Conservation (phyloP, 2,888 invertebrate genomes). For the Rhabditophanes sp. region DNA sequence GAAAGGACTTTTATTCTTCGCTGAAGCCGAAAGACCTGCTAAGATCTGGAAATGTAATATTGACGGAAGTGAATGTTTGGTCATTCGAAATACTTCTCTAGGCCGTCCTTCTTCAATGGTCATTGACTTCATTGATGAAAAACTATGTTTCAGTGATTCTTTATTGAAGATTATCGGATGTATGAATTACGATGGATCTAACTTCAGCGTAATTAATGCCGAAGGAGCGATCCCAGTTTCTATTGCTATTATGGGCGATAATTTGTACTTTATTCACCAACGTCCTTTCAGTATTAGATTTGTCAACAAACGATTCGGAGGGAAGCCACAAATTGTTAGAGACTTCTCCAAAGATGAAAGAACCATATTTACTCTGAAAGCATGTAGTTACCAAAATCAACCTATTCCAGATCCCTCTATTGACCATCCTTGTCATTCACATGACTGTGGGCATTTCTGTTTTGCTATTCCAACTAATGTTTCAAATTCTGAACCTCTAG, state of each 20-base stretch:
- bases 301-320: slow-evolving; percentile 63
- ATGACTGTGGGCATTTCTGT: slow-evolving; percentile 83
- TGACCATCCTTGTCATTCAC: slow-evolving; percentile 52
- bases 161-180: slow-evolving; percentile 54
- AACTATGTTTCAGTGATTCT: slow-evolving; percentile 48
- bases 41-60: slow-evolving; percentile 81
- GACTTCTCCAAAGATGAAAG: slow-evolving; percentile 33
- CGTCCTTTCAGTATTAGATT: slow-evolving; percentile 78
- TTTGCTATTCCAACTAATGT: slow-evolving; percentile 50
- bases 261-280: slow-evolving; percentile 95
- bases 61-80: slow-evolving; percentile 63
- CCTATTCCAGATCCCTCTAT: slow-evolving; percentile 29
- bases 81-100: slow-evolving; percentile 39
- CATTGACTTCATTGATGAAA: slow-evolving; percentile 44
- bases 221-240: slow-evolving; percentile 39
- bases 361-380: slow-evolving; percentile 34
- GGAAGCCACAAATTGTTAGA: slow-evolving; percentile 26
- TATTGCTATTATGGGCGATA: slow-evolving; percentile 30
- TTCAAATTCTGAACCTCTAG: slow-evolving; percentile 11
- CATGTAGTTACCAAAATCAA: slow-evolving; percentile 34
- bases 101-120: slow-evolving; percentile 46
- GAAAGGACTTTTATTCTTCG: slow-evolving; percentile 65
- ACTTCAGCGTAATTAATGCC: slow-evolving; percentile 17
- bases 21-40: slow-evolving; percentile 81
- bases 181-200: slow-evolving; percentile 39